Conservation (phyloP, 2,888 invertebrate species). For the Priocnemis perturbator region DNA sequence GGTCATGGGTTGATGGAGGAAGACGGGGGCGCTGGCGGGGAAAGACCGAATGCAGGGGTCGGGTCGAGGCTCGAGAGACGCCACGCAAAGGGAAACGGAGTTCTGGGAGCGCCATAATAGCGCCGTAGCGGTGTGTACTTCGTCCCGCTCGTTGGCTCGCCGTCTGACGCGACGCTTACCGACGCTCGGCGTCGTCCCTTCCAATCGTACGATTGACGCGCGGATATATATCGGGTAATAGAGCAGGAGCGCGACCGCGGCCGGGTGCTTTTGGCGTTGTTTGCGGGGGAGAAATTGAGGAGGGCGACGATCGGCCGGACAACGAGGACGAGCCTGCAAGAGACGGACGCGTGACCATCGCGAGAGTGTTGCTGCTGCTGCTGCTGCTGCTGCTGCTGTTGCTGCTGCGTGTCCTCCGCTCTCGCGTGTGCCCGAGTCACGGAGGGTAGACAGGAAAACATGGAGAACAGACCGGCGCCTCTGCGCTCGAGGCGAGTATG, state of each 20-base stretch:
- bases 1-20: constrained; percentile 3
- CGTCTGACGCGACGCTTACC: constrained; percentile 70
- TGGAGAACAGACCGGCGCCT: constrained; percentile 80
- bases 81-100: constrained; percentile 55
- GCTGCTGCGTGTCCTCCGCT: too few relatives aligned
- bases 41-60: constrained; percentile 52
- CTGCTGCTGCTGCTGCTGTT: too few relatives aligned
- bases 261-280: constrained; percentile 6
- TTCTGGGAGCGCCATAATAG: constrained; percentile 56
- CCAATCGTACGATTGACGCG: constrained; percentile 33
- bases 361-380: constrained; percentile 7
- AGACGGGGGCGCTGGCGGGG: constrained; percentile 57
- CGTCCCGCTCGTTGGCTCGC: constrained; percentile 58
- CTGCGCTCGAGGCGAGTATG: constrained; percentile 82
- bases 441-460: constrained; percentile 56
- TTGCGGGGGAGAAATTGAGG: neutral
- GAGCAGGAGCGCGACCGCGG: constrained; percentile 25
- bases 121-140: constrained; percentile 69
- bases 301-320: neutral
- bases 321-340: neutral
- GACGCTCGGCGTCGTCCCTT: constrained; percentile 71
- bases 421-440: neutral
- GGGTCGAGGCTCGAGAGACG: constrained; percentile 49
- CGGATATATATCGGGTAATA: constrained; percentile 21
- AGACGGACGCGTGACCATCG: too few relatives aligned